These are phyloP conservation scores for Dichetophora obliterata DNA, from an alignment of 2,888 invertebrate species.

Conservation along the genomic window DNA sequence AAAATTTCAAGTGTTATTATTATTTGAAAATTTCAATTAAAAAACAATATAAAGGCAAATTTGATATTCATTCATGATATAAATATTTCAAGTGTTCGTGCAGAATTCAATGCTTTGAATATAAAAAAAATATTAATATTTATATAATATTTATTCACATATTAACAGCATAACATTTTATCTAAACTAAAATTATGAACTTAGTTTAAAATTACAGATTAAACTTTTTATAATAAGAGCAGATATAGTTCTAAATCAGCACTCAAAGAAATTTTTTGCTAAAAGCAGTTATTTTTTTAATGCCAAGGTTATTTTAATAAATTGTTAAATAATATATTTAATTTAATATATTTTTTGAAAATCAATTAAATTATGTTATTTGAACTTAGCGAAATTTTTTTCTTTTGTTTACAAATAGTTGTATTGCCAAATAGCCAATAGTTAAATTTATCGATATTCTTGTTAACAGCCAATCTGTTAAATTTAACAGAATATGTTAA, in stretches of 20 bases:
- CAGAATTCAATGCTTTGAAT: constrained; percentile 34
- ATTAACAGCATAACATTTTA: constrained; percentile 23
- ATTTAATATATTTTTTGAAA: too few species aligned
- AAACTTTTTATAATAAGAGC: constrained; percentile 2
- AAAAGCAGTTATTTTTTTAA: too few species aligned
- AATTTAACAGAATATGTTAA: too few species aligned
- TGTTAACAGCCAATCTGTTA: too few species aligned
- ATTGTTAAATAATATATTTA: too few species aligned
- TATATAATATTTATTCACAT: constrained; percentile 26
- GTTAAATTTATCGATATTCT: too few species aligned
- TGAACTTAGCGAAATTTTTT: not conserved
- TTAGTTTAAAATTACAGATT: constrained; percentile 18
- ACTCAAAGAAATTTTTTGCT: too few species aligned
- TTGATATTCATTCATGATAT: constrained; percentile 19
- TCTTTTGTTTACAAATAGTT: too few species aligned
- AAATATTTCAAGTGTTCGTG: constrained; percentile 7
- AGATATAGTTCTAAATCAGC: not conserved
- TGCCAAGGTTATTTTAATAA: not conserved
- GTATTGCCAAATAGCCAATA: too few species aligned
- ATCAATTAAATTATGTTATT: too few species aligned
- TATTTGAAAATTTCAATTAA: constrained; percentile 23
- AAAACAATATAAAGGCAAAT: constrained; percentile 45
- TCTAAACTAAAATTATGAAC: constrained; percentile 11
- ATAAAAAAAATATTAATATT: constrained; percentile 11
- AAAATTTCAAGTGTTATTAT: constrained; percentile 23